Evolutionary conservation across 2,888 invertebrate species (phyloP), one percentile per base, ranked within the genome.

Genomic region (Amphipyra tragopoginis): DNA sequence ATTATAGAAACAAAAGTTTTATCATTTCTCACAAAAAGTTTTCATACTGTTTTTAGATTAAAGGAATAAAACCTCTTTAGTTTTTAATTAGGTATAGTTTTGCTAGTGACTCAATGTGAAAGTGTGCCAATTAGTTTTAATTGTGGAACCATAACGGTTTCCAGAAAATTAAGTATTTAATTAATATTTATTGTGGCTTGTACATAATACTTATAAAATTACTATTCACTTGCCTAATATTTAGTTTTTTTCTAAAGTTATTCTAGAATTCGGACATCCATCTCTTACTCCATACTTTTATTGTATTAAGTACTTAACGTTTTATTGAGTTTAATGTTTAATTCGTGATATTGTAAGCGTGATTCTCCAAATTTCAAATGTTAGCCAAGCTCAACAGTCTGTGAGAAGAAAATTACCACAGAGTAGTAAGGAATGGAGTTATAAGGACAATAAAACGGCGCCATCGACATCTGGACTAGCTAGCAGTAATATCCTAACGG

Each of bases 71-170:
- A 89, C 89, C 86, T 90, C 89, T 84, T 91, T 92, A 91, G 88
- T 87, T 89, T 72, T 77, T 89, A 87, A 87, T 88, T 86, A 90
- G 77, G 59, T 83, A 88, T 93, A 93, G 91, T 92, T 92, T 91
- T 93, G 93, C 93, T 94, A 94, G 94, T 92, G 89, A 92, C 85
- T 93, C 90, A 89, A 91, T 94, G 94, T 94, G 94, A 94, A 93
- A 86, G 94, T 94, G 94, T 94, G 94, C 94, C 94, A 94, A 94
- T 93, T 94, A 94, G 92, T 86, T 90, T 80, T 84, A 80, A 68
- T 43, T 62, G 75, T 83, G 85, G 85, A 80, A 76, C 80, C 80
- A 59, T 73, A 69, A 77, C 74, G 80, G 72, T 74, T 86, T 86
- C 86, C 89, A 85, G 75, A 80, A 75, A 80, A 81, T 84, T 86